Conservation (phyloP, 2,888 invertebrate genomes). For the Pyrgus malvae region DNA sequence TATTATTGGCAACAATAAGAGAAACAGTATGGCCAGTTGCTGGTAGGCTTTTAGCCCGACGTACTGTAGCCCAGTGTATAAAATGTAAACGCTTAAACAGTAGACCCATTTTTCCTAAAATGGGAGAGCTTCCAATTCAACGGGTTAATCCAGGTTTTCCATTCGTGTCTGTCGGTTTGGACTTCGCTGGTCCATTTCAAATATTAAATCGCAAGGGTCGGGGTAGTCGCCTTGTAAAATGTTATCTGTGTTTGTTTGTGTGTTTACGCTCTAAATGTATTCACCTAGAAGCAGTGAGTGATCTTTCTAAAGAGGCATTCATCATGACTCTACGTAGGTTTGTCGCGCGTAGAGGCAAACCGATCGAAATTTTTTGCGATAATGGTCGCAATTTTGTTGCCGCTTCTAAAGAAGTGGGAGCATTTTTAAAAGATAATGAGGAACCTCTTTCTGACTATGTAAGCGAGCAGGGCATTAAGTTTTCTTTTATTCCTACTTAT, state of each 20-base stretch:
- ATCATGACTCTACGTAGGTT: constrained; percentile 39
- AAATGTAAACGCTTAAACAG: not conserved
- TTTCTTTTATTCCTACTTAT: constrained; percentile 29
- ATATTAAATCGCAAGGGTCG: not conserved
- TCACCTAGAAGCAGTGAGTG: constrained; percentile 25
- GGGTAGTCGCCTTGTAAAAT: not conserved
- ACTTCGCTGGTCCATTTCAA: constrained; percentile 8
- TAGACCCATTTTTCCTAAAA: constrained; percentile 3
- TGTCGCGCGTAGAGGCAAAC: constrained; percentile 39
- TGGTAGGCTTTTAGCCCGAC: not conserved
- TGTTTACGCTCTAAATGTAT: constrained; percentile 1
- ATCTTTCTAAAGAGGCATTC: constrained; percentile 37
- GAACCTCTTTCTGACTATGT: constrained; percentile 23
- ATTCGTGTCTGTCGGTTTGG: not conserved
- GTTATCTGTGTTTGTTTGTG: too few relatives aligned
- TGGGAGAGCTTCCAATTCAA: constrained; percentile 6
- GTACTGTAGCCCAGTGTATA: not conserved
- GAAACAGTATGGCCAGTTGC: not conserved
- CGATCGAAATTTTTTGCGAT: constrained; percentile 40
- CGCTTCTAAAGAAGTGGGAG: constrained; percentile 21
- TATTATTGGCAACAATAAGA: not conserved
- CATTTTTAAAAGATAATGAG: constrained; percentile 24
- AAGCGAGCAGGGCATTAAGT: constrained; percentile 29
- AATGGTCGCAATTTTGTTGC: constrained; percentile 36
- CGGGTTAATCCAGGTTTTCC: not conserved